Conservation (phyloP, 2,797 vertebrate genomes). For the Sylvia borin region DNA sequence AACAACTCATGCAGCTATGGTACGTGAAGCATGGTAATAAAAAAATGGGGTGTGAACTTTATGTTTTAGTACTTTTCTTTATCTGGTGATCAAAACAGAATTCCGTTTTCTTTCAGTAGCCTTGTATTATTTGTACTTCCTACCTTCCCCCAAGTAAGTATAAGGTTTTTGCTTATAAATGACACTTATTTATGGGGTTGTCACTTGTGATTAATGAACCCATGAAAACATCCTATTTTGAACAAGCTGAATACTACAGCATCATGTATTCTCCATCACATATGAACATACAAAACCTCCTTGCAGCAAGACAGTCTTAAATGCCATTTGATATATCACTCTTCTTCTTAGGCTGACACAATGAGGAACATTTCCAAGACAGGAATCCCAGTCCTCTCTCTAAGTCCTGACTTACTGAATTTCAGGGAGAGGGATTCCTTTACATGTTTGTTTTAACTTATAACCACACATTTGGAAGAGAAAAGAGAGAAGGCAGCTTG, state of each 20-base stretch:
- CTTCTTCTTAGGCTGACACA: background rate
- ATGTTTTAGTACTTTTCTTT: conserved; percentile 10
- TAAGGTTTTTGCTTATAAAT: background rate
- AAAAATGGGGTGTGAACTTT: conserved; percentile 10
- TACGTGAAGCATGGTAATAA: background rate
- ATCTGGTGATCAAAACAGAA: background rate
- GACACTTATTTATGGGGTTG: background rate
- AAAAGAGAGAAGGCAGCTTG: conserved; percentile 28
- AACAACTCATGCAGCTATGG: background rate
- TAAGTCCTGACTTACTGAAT: background rate
- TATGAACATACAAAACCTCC: background rate
- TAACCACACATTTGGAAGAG: conserved; percentile 45
- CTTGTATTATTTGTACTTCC: background rate
- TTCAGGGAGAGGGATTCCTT: conserved; percentile 31
- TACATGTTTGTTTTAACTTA: conserved; percentile 44
- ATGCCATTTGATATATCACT: background rate
- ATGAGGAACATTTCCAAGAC: background rate
- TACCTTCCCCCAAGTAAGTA: background rate
- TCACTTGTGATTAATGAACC: background rate
- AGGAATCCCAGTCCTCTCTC: background rate
- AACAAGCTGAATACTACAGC: background rate
- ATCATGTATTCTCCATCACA: background rate
- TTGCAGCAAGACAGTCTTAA: background rate
- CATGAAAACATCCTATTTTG: background rate
- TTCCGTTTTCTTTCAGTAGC: background rate